Conservation (phyloP, 2,888 invertebrate species). For the Rotaria macrura region DNA sequence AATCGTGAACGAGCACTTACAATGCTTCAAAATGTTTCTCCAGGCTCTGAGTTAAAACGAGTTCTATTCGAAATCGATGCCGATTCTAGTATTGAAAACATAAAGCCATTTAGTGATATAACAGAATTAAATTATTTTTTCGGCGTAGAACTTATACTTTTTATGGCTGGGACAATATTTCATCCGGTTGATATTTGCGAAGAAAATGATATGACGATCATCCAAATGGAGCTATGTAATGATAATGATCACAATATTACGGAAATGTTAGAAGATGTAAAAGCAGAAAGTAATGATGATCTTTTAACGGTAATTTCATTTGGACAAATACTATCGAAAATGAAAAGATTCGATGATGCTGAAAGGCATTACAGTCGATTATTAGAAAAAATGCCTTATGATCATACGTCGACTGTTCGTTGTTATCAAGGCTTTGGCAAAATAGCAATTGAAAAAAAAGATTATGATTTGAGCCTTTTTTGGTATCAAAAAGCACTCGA, state of each 20-base stretch:
- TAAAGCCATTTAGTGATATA: background rate
- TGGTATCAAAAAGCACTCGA: background rate
- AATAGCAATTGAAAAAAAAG: background rate
- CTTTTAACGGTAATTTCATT: background rate
- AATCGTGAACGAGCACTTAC: background rate
- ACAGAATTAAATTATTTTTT: background rate
- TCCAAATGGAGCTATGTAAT: background rate
- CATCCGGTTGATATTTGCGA: background rate
- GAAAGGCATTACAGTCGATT: background rate
- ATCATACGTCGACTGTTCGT: background rate
- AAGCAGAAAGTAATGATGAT: background rate
- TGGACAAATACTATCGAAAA: background rate
- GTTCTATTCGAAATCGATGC: background rate
- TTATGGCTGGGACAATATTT: constrained; percentile 5
- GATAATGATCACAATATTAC: background rate
- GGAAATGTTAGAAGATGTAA: background rate
- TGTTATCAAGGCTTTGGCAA: background rate
- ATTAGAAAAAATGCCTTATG: background rate
- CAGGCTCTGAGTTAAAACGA: background rate
- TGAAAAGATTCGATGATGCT: background rate
- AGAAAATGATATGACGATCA: background rate
- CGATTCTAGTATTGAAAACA: background rate
- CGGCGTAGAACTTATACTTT: background rate
- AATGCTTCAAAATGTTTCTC: background rate
- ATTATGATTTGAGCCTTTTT: background rate